Evolutionary conservation across 2,888 invertebrate species (phyloP), one percentile per base, ranked within the genome.

Genomic region (Agrochola macilenta): DNA sequence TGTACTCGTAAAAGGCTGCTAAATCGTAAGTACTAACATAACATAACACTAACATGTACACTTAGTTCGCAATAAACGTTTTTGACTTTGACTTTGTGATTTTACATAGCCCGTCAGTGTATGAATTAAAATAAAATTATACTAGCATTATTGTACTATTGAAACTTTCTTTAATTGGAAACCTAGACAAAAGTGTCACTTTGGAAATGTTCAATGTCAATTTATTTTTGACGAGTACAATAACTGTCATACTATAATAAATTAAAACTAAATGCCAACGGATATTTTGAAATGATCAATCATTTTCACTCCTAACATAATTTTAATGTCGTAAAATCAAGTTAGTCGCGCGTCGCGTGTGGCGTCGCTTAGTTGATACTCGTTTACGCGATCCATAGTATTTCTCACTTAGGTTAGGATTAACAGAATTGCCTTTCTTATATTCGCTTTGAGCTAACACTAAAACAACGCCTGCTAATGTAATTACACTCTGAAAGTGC

Each of bases 391-490:
- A 43, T 23, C n/a, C 30, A 14, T 43, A 43, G 61, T 75, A 58
- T 74, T 78, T 57, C 54, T 66, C 69, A 65, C 58, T 64, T 64
- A 68, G 57, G 54, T 5, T 30, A 63, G 12, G 20, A 68, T 64
- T 68, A 74, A 46, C 54, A 49, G 14, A 70, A 78, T 77, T 71
- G 75, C 54, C 64, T 81, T 69, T 78, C 64, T 73, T 69, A 70
- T 76, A 65, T 82, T 85, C 77, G 35, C 69, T 78, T 76, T 54
- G 73, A 74, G 54, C 43, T 70, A 58, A 73, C 49, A 69, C 57
- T 81, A 64, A 66, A 77, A 71, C 73, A 73, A 74, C 58, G 8
- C 30, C 61, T 43, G 63, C 74, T 78, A 73, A 82, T 69, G 71
- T 78, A 70, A 82, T 72, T 76, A 79, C n/a, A 63, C 26, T 30